A percentile compares a stretch with the other conserved stretches of the same genome.
Evolutionary conservation across 2,797 vertebrate species (phyloP).

Genomic region (Acanthopagrus latus): DNA sequence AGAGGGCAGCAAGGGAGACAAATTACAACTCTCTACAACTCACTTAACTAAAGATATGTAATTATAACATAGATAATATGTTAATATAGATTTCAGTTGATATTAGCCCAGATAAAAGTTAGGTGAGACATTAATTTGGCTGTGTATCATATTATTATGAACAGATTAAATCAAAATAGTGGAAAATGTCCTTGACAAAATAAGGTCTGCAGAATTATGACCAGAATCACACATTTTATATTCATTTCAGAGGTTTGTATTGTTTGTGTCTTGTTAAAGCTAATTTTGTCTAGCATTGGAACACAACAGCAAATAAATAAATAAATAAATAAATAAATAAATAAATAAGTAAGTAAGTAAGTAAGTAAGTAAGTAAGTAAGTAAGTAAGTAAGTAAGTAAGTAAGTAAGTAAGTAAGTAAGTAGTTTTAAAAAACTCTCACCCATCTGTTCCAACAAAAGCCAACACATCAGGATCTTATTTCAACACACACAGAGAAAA

Average conservation of each 20-base stretch:
- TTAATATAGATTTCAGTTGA: neutral
- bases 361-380: too few relatives aligned
- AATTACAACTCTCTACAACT: constrained; percentile 25
- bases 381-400: too few relatives aligned
- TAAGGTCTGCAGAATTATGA: neutral
- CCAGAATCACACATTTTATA: neutral
- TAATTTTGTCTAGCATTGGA: constrained; percentile 11
- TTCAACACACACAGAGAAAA: constrained; percentile 29
- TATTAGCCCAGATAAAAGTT: neutral
- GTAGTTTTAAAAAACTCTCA: neutral
- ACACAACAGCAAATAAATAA: neutral
- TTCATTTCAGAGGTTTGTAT: constrained; percentile 8
- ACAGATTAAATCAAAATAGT: neutral
- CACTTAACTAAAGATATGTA: constrained; percentile 5
- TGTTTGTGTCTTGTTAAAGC: constrained; percentile 4
- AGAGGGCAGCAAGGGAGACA: constrained; percentile 6
- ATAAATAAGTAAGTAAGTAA: too few relatives aligned
- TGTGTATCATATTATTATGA: too few relatives aligned
- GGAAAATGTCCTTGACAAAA: constrained; percentile 9
- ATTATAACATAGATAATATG: neutral
- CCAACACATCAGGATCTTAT: constrained; percentile 45
- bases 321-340: too few relatives aligned
- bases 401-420: too few relatives aligned
- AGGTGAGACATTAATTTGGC: neutral
- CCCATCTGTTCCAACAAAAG: constrained; percentile 21